These are phyloP conservation scores for Ischnura elegans DNA, from an alignment of 2,888 invertebrate species.

Conservation along the genomic window DNA sequence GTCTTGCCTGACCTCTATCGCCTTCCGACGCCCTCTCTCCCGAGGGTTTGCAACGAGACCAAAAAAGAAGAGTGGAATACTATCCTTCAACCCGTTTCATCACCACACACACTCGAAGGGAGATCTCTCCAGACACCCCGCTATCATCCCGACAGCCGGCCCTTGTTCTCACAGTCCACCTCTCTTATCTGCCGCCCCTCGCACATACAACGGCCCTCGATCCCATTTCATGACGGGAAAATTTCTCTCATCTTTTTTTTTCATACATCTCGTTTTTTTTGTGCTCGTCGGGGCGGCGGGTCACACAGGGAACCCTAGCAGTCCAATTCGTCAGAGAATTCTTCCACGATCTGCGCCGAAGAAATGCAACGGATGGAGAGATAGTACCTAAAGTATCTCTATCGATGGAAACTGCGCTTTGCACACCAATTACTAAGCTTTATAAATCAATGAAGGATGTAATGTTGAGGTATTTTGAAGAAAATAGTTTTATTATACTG, in stretches of 20 bases:
- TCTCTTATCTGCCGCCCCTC: background rate
- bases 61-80: background rate
- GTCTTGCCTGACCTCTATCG: background rate
- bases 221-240: background rate
- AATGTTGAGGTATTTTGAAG: too few relatives aligned
- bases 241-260: background rate
- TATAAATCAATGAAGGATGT: too few relatives aligned
- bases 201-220: constrained; percentile 10
- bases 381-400: too few relatives aligned
- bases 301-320: background rate
- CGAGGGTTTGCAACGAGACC: background rate
- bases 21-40: background rate
- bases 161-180: background rate
- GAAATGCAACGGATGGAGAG: background rate
- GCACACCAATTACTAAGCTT: too few relatives aligned
- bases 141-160: background rate
- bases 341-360: background rate
- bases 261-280: background rate
- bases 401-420: too few relatives aligned
- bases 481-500: too few relatives aligned
- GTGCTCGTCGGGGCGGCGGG: background rate
- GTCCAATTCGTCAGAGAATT: constrained; percentile 23
- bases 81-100: background rate
- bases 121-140: background rate
- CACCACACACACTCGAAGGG: too few relatives aligned